phyloP scores from a whole-genome alignment of 2,797 vertebrate genomes.

The Notolepis coatsorum region DNA sequence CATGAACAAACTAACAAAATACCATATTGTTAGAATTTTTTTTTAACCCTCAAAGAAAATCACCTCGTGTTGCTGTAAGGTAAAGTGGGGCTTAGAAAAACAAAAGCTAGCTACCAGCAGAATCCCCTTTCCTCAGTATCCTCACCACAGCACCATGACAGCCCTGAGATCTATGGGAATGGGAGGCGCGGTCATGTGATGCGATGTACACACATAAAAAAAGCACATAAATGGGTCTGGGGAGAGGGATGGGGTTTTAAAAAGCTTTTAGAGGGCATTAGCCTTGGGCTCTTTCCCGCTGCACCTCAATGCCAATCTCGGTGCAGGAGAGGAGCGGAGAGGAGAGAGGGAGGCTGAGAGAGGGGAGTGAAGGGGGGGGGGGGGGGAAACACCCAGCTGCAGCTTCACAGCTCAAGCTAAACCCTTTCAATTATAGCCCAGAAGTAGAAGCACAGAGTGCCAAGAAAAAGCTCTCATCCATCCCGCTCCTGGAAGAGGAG shows the following conservation, averaged over 20 bases:
- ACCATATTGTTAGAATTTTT: neutral
- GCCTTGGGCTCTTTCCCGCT: slow-evolving; percentile 78
- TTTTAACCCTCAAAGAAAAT: slow-evolving; percentile 13
- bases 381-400: slow-evolving; percentile 50
- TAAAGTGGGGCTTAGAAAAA: slow-evolving; percentile 27
- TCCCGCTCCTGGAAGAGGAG: slow-evolving; percentile 63
- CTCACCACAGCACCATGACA: slow-evolving; percentile 36
- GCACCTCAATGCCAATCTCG: slow-evolving; percentile 79
- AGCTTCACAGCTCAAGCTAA: slow-evolving; percentile 79
- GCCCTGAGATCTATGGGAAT: slow-evolving; percentile 66
- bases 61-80: slow-evolving; percentile 4
- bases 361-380: slow-evolving; percentile 30
- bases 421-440: slow-evolving; percentile 81
- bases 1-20: neutral
- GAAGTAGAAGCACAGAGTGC: slow-evolving; percentile 69
- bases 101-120: slow-evolving; percentile 11
- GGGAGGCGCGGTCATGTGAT: slow-evolving; percentile 64
- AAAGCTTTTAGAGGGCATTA: slow-evolving; percentile 86
- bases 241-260: slow-evolving; percentile 83
- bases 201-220: slow-evolving; percentile 73
- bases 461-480: slow-evolving; percentile 70
- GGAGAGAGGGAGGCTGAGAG: slow-evolving; percentile 54
- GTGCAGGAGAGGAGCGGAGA: slow-evolving; percentile 51
- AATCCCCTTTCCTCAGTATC: slow-evolving; percentile 30
- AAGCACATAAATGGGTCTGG: slow-evolving; percentile 76